Base-by-base conservation (phyloP, 2,888 invertebrate species). In the Hirtodrosophila confusa region DNA sequence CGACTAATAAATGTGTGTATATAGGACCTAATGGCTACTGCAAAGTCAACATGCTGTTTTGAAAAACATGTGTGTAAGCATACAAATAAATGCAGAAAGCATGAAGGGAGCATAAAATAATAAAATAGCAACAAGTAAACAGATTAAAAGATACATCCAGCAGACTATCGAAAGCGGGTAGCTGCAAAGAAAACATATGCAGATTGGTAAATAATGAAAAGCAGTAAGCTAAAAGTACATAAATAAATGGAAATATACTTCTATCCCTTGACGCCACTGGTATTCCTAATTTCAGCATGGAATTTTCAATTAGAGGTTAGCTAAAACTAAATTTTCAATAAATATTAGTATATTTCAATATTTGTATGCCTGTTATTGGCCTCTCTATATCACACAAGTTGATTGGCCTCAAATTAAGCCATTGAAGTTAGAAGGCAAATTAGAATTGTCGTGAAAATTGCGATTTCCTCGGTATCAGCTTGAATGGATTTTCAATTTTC, bases 381-480 rank as follows among this genome's bases (percentile, higher is more conserved):
- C 2, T 17, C 17, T 17, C 17, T 50, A 17, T 8, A 1, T 6
- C 17, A 11, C 27, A 10, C 23, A 56, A 47, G 41, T 56, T 50
- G 50, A 70, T 75, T 27, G 57, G 58, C 40, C n/a, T 68, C 58
- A 61, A 77, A 77, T 79, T 66, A 64, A 69, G 78, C 51, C 60
- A 79, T 87, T 85, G 47, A 72, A 45, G 24, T 27, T 29, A 31
- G 31, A 61, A 53, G 50, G 60, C 54, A 71, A 80, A 73, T 75
- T 86, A 69, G 68, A 61, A 64, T 70, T 53, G 66, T 70, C 84
- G 84, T 82, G 80, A 68, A 86, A 85, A 88, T 88, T 83, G 71
- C 68, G 37, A 88, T 83, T 88, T 86, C 57, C 68, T 67, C 69
- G 84, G 75, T 83, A 51, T 60, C 47, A 66, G 53, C 50, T 44